Evolutionary conservation across 2,888 invertebrate genomes (phyloP), one percentile per base, ranked within the genome.

Genomic region (Bombylius major): DNA sequence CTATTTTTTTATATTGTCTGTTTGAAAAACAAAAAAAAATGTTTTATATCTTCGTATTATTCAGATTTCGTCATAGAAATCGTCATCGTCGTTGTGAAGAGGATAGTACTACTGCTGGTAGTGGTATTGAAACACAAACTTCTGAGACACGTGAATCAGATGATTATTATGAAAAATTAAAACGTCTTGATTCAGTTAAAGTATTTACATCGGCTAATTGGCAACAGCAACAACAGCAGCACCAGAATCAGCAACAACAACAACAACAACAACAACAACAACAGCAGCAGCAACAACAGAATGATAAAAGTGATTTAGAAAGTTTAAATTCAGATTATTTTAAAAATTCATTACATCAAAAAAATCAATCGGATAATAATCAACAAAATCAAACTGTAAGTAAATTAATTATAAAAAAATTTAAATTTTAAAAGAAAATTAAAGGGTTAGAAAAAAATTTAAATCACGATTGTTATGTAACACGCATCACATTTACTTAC

Each of bases 321-420:
- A 75, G 75, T 59, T 65, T 75, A 32, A 73, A 75, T 58, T 75
- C 75, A 12, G 73, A 74, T 52, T 74, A 74, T 58, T 75, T 75
- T 56, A 72, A 72, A 61, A 71, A 75, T 52, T 75, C 75, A 4
- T 59, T 70, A 58, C 74, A 75, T 59, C 74, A 75, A 60, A 65
- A 61, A 23, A 68, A 69, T 51, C 60, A 63, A 70, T 69, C 67
- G 69, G 69, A 61, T 67, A 66, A 54, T 64, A 67, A 56, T 62
- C 70, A 66, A 13, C 47, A 45, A 31, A 49, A 64, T 59, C 66
- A 70, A 67, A 67, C 39, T 4, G 39, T 42, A 42, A 42, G 39
- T 42, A 11, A 23, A 23, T 23, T 23, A 23, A n/a, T n/a, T n/a
- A n/a, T n/a, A 1, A 23, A 23, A 23, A 23, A 23, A 23, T 23